Evolutionary conservation across 2,797 vertebrate species (phyloP).

Genomic region (Chaetodon trifasciatus): DNA sequence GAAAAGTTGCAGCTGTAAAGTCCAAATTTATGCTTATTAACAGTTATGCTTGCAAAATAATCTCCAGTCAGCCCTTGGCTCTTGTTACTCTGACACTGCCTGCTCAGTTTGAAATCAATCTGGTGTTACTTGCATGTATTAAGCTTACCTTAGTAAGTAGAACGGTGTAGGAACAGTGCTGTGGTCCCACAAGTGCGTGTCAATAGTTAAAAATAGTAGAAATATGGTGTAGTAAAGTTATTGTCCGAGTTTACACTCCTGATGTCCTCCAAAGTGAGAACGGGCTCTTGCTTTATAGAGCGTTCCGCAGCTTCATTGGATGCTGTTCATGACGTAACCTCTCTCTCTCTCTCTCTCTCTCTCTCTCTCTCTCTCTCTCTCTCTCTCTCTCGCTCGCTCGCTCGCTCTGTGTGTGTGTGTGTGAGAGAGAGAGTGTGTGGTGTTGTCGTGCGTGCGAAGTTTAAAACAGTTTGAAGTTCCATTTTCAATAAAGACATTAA

Average conservation of each 20-base stretch:
- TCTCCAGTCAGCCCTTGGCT: not conserved
- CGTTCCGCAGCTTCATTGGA: slow-evolving; percentile 79
- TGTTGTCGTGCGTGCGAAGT: slow-evolving; percentile 7
- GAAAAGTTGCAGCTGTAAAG: slow-evolving; percentile 27
- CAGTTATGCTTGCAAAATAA: slow-evolving; percentile 12
- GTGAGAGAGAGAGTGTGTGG: slow-evolving; percentile 9
- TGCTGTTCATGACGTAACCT: slow-evolving; percentile 74
- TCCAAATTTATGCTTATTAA: not conserved
- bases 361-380: slow-evolving; percentile 31
- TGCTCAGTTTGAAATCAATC: slow-evolving; percentile 24
- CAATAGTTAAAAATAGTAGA: not conserved
- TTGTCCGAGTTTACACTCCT: slow-evolving; percentile 45
- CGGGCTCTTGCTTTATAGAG: slow-evolving; percentile 83
- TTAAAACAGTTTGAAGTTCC: not conserved
- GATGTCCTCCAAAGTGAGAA: slow-evolving; percentile 65
- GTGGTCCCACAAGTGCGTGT: slow-evolving; percentile 5
- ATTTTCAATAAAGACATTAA: not conserved
- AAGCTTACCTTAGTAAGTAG: slow-evolving; percentile 63
- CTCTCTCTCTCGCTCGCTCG: slow-evolving; percentile 31
- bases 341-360: slow-evolving; percentile 25
- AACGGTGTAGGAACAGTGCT: not conserved
- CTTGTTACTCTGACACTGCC: not conserved
- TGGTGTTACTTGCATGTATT: not conserved
- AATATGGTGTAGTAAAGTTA: not conserved
- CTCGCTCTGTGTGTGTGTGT: slow-evolving; percentile 35